A percentile compares a stretch with the other conserved stretches of the same genome.
Conservation (phyloP, 1,140 invertebrate genomes). For the Pararge aegeria region DNA sequence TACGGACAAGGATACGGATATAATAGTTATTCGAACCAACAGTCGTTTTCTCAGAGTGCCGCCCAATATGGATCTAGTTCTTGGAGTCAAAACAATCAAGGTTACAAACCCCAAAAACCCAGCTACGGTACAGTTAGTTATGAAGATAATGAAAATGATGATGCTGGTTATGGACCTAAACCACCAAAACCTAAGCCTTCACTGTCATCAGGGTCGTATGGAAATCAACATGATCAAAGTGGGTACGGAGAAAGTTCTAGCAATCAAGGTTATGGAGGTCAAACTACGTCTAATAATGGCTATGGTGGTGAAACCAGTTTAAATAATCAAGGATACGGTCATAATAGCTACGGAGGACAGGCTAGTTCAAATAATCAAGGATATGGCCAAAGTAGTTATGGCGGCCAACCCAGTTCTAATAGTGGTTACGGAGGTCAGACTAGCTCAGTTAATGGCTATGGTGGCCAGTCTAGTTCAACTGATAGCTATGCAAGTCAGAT, state of each 20-base stretch:
- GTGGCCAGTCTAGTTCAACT: not conserved
- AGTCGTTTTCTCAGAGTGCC: conserved; percentile 42
- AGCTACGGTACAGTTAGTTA: conserved; percentile 16
- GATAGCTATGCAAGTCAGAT: conserved; percentile 17
- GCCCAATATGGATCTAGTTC: conserved; percentile 37
- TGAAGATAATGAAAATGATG: conserved; percentile 12
- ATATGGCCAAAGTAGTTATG: conserved; percentile 8
- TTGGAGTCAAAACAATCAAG: conserved; percentile 31
- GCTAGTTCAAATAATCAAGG: conserved; percentile 6
- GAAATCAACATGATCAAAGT: conserved; percentile 15
- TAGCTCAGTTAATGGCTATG: conserved; percentile 19
- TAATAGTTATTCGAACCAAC: conserved; percentile 47
- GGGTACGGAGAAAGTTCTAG: conserved; percentile 21
- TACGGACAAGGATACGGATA: conserved; percentile 39
- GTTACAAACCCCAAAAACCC: conserved; percentile 35
- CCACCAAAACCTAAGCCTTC: conserved; percentile 32
- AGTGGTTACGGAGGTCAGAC: conserved; percentile 10
- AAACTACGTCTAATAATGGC: conserved; percentile 7
- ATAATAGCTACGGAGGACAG: conserved; percentile 3
- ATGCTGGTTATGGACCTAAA: conserved; percentile 24
- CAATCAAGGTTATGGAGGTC: conserved; percentile 23
- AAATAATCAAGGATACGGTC: conserved; percentile 11
- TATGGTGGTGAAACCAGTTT: conserved; percentile 9
- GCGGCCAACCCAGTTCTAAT: not conserved
- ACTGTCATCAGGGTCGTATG: conserved; percentile 7